Percentiles rank a stretch among this genome's conserved stretches.
Evolutionary conservation across 1,140 invertebrate genomes (phyloP).

Genomic region (Chlorops oryzae): DNA sequence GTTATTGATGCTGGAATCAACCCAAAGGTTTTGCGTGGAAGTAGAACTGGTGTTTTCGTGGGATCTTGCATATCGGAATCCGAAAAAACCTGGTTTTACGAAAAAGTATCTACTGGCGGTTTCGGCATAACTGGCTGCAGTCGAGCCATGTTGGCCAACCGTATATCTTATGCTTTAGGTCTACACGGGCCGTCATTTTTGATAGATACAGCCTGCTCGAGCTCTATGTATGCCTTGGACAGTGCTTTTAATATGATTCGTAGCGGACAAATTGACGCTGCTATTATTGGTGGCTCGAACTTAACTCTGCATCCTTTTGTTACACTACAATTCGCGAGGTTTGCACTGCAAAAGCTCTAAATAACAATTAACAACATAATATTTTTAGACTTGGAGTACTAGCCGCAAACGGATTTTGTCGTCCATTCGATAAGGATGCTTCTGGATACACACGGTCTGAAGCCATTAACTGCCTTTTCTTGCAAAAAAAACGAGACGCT

Average conservation of each 20-base stretch:
- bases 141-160: slow-evolving; percentile 85
- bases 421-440: slow-evolving; percentile 79
- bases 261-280: slow-evolving; percentile 74
- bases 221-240: slow-evolving; percentile 77
- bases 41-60: slow-evolving; percentile 70
- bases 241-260: slow-evolving; percentile 72
- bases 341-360: slow-evolving; percentile 11
- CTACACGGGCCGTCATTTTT: slow-evolving; percentile 71
- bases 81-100: slow-evolving; percentile 64
- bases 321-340: slow-evolving; percentile 73
- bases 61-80: slow-evolving; percentile 72
- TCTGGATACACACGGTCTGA: slow-evolving; percentile 73
- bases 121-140: slow-evolving; percentile 73
- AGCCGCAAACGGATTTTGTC: slow-evolving; percentile 77
- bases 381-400: slow-evolving; percentile 70
- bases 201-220: slow-evolving; percentile 86
- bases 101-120: slow-evolving; percentile 54
- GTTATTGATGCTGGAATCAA: slow-evolving; percentile 47
- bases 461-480: slow-evolving; percentile 66
- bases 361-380: slow-evolving; percentile 12
- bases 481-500: slow-evolving; percentile 76
- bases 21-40: slow-evolving; percentile 55
- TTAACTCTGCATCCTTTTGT: slow-evolving; percentile 80
- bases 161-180: slow-evolving; percentile 72
- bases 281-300: slow-evolving; percentile 80